Evolutionary conservation across 1,140 invertebrate species (phyloP), one percentile per base, ranked within the genome.

Genomic region (Euschistus heros): DNA sequence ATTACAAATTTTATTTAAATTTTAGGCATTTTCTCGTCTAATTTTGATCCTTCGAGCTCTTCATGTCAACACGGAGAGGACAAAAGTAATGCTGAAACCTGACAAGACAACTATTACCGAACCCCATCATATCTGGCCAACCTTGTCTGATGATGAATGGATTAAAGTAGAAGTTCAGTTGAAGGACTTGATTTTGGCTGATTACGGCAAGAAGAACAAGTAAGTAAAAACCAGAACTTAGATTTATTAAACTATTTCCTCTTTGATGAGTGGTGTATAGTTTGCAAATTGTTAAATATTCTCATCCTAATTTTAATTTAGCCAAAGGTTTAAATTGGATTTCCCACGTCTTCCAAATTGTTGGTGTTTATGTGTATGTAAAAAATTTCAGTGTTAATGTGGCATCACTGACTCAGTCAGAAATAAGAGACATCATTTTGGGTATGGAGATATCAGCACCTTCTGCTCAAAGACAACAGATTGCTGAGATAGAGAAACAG

Each of bases 181-280:
- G 1, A 99, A 99, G 75, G 97, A 99, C 79, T 82, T 99, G 7
- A 99, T 99, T 74, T 76, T 99, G 18, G 96, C 96, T 44, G 97
- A 99, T 79, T 99, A 99, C 74, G 97, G 97, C 72, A 99, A 99
- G 79, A 99, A 99, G 80, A 99, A 99, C 78, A 99, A 99, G 83
- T 85, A 69, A 77, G 80, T 77, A 24, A 30, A 30, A 61, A 61
- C 3, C 30, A 5, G 1, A 37, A 1, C 13, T 10, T 13, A 37
- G 13, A 37, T 6, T 37, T 37, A 37, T 10, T 37, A 10, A 37
- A 13, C 33, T 6, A 37, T 37, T 37, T 37, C 13, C 33, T 37
- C 33, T 37, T 10, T n/a, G n/a, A n/a, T n/a, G n/a, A n/a, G n/a
- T n/a, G n/a, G n/a, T n/a, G n/a, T n/a, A n/a, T n/a, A n/a, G 27